Conservation (phyloP, 2,888 invertebrate genomes). For the Lydus trimaculatus region DNA sequence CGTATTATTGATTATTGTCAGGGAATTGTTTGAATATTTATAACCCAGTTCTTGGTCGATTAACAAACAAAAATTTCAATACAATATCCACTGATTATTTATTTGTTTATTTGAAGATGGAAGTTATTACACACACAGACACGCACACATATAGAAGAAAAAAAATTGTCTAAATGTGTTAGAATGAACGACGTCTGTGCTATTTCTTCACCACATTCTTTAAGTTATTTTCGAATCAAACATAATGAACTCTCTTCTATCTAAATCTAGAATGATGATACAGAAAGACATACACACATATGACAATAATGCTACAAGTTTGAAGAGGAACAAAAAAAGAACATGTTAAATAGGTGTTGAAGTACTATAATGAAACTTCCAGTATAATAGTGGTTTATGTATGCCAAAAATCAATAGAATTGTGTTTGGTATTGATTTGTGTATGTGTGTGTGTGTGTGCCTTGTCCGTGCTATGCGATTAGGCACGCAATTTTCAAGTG, state of each 20-base stretch:
- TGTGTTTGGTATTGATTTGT: slow-evolving; percentile 35
- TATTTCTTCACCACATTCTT: slow-evolving; percentile 37
- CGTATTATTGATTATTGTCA: background rate
- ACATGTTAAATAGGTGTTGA: background rate
- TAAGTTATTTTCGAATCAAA: slow-evolving; percentile 29
- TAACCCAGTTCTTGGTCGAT: slow-evolving; percentile 31
- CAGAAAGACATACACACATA: too few relatives aligned
- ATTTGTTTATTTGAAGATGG: background rate
- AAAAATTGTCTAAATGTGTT: slow-evolving; percentile 14
- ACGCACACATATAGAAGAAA: too few relatives aligned
- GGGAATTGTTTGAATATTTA: slow-evolving; percentile 35
- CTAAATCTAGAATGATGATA: background rate
- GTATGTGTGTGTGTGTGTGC: too few relatives aligned
- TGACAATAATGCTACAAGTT: too few relatives aligned
- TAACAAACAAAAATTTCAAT: slow-evolving; percentile 34
- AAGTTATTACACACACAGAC: background rate
- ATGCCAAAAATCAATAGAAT: slow-evolving; percentile 40
- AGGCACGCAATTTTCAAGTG: slow-evolving; percentile 33
- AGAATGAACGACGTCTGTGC: slow-evolving; percentile 21
- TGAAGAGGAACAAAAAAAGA: too few relatives aligned
- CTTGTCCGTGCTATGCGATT: slow-evolving; percentile 28
- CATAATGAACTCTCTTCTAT: background rate
- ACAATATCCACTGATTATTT: slow-evolving; percentile 34
- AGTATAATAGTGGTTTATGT: slow-evolving; percentile 21
- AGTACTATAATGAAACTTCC: background rate